Evolutionary conservation across 2,113 vertebrate genomes (phyloP), one percentile per base, ranked within the genome.

Genomic region (Arizona elegans): DNA sequence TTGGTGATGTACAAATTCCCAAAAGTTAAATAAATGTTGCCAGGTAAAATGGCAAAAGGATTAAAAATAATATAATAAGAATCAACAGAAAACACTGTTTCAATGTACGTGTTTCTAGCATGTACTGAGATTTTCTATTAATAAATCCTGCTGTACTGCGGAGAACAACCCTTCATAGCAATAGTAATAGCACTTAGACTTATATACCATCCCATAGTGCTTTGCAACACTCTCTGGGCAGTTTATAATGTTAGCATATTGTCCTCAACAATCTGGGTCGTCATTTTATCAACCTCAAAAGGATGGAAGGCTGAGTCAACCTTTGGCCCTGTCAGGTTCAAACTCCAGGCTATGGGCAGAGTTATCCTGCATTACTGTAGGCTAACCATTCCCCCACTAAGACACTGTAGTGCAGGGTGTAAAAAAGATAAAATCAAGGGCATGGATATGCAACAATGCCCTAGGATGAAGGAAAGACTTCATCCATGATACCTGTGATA

Each of bases 1-100:
- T 95, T 97, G 90, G 94, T 94, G 95, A 95, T 94, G 92, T 94
- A 93, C 97, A 95, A 96, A 95, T 95, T 91, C 96, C 96, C 95
- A 95, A 96, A 96, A 88, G 17, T 53, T 52, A 55, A 96, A 96
- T 92, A 95, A 97, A 94, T 95, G 93, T 93, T 97, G 93, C 96
- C 93, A 96, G 93, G 95, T 96, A 96, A 96, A 96, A 96, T 94
- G 85, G 52, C 62, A 96, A 96, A 95, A 92, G 92, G 91, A 65
- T 96, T 43, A 93, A 95, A 62, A 96, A 96, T 93, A 94, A 92
- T 94, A 96, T 52, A 91, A 33, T 59, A 86, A 96, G 94, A 88
- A 89, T 87, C 95, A 91, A 95, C 86, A 52, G 1, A 12, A 93
- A 96, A 94, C 92, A 93, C 93, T 93, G 93, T 95, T 95, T 94